These are phyloP conservation scores for Lasioglossum morio DNA, from an alignment of 2,888 invertebrate genomes.

Conservation along the genomic window DNA sequence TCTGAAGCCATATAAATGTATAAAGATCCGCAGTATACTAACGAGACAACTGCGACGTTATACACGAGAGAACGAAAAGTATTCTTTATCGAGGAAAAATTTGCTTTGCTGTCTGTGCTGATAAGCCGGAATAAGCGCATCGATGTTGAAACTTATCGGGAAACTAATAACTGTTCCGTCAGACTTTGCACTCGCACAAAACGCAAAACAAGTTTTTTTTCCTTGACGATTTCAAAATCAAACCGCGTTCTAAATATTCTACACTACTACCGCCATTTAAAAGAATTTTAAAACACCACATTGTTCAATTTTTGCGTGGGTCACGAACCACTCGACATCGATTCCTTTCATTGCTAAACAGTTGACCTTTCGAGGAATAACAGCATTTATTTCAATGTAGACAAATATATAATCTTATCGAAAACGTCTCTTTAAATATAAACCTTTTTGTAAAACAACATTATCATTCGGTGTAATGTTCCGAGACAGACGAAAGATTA, in stretches of 20 bases:
- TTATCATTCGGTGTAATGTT: neutral
- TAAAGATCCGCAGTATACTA: too few relatives aligned
- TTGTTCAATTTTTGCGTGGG: neutral
- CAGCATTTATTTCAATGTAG: neutral
- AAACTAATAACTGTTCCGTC: neutral
- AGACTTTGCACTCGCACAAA: conserved; percentile 28
- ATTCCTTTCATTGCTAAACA: neutral
- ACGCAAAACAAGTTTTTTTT: neutral
- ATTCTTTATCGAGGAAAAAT: conserved; percentile 9
- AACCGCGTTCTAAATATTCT: neutral
- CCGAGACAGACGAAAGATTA: neutral
- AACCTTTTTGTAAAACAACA: neutral
- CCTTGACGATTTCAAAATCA: neutral
- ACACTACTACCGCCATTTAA: neutral
- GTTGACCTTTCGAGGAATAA: neutral
- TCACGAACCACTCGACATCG: neutral
- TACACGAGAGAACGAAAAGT: neutral
- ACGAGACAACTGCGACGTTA: neutral
- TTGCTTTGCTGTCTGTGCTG: neutral
- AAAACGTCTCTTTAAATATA: neutral
- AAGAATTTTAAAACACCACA: neutral
- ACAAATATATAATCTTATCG: neutral
- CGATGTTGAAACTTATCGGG: conserved; percentile 13
- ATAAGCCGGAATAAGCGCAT: neutral
- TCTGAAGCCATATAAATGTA: too few relatives aligned